Conservation (phyloP, 1,140 invertebrate species). For the Calliopsis andreniformis region DNA sequence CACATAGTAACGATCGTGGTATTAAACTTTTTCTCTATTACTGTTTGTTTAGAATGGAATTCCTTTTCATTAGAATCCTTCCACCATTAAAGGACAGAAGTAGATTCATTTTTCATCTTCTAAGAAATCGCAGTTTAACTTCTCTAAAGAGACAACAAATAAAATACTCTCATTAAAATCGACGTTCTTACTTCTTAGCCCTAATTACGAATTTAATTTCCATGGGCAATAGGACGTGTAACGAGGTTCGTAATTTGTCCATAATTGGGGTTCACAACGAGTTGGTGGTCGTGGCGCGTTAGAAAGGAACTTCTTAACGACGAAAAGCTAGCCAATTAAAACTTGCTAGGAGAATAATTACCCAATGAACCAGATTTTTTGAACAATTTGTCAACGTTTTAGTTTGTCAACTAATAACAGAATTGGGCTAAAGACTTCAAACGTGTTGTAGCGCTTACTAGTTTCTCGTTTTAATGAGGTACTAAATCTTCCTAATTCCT, state of each 20-base stretch:
- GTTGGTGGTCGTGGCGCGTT: not conserved
- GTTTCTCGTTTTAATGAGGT: not conserved
- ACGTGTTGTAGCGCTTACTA: not conserved
- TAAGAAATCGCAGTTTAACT: not conserved
- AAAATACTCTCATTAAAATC: not conserved
- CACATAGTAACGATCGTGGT: too few relatives aligned
- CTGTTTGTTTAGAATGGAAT: not conserved
- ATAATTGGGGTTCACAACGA: conserved; percentile 7
- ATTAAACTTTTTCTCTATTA: not conserved
- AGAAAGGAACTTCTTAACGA: conserved; percentile 25
- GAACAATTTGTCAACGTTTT: conserved; percentile 12
- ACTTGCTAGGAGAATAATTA: not conserved
- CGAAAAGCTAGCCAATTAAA: conserved; percentile 18
- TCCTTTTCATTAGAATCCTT: too few relatives aligned
- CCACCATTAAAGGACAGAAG: too few relatives aligned
- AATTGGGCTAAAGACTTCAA: too few relatives aligned
- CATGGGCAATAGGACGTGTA: conserved; percentile 23
- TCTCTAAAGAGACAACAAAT: not conserved
- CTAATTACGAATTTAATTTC: conserved; percentile 16
- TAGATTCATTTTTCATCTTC: not conserved
- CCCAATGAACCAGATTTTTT: not conserved
- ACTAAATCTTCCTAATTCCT: too few relatives aligned
- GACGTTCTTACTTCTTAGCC: not conserved
- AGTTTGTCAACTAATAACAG: not conserved
- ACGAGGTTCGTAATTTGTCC: conserved; percentile 8